Evolutionary conservation across 2,113 vertebrate genomes (phyloP).

Genomic region (Rhinoptilus africanus): DNA sequence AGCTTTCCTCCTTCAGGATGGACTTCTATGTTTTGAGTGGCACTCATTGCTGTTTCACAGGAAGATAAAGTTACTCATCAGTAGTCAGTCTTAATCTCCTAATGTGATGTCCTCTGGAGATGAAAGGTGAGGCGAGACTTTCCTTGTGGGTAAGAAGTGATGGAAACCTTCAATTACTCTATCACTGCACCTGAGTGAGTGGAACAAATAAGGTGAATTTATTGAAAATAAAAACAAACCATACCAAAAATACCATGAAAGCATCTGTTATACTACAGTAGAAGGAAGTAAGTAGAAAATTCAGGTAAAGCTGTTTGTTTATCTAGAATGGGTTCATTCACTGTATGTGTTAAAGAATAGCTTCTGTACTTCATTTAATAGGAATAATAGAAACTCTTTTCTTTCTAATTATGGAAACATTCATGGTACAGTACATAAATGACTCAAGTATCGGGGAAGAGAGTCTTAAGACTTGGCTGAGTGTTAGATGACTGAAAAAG

Average conservation of each 20-base stretch:
- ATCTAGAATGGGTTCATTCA: background rate
- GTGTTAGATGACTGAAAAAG: background rate
- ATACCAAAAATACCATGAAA: background rate
- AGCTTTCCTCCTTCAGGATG: background rate
- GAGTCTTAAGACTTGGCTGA: background rate
- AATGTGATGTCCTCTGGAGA: background rate
- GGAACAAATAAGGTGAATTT: background rate
- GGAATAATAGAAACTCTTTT: background rate
- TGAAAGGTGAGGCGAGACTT: background rate
- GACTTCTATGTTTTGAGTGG: background rate
- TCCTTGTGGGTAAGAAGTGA: background rate
- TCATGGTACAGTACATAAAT: background rate
- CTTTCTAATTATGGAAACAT: background rate
- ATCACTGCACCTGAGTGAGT: background rate
- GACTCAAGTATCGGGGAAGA: background rate
- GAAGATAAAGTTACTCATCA: background rate
- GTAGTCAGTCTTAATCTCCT: background rate
- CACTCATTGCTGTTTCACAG: background rate
- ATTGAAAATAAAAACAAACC: background rate
- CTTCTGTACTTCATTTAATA: background rate
- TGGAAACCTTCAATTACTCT: background rate
- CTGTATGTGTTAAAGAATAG: background rate
- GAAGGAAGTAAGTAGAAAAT: background rate
- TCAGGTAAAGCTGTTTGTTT: background rate
- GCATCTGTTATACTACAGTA: background rate